Percentiles rank a stretch among this genome's conserved stretches.
phyloP scores from a whole-genome alignment of 2,113 vertebrate genomes.

The Gopherus evgoodei region DNA sequence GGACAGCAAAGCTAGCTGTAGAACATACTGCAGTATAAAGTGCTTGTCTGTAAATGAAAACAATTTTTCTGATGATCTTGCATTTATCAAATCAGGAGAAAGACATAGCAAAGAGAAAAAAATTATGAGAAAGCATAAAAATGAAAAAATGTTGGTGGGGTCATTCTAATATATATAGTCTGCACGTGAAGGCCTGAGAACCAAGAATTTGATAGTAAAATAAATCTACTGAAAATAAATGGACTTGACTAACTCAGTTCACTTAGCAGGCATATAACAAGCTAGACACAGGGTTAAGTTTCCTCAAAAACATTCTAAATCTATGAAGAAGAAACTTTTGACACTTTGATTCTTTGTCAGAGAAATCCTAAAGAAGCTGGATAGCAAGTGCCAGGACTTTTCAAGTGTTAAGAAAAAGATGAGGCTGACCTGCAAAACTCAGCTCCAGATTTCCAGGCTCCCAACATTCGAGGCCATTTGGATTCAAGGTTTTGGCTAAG shows the following conservation, averaged over 20 bases:
- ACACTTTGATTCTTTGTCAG: neutral
- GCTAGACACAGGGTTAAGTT: neutral
- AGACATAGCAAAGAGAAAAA: accelerated
- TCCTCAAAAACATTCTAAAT: neutral
- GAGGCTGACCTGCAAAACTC: neutral
- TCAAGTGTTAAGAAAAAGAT: neutral
- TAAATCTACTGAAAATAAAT: neutral
- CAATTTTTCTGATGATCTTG: neutral
- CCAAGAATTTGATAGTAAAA: neutral
- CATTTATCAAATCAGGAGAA: neutral
- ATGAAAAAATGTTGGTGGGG: neutral
- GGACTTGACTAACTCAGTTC: neutral
- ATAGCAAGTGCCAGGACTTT: neutral
- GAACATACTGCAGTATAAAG: neutral
- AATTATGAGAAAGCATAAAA: accelerated
- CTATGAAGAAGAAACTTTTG: neutral
- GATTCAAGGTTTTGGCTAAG: neutral
- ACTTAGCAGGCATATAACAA: neutral
- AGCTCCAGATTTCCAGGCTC: neutral
- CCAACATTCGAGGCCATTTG: neutral
- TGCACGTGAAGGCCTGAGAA: neutral
- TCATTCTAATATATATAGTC: neutral
- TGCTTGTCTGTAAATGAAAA: neutral
- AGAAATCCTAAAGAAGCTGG: neutral
- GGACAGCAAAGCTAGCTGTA: neutral